Percentiles rank a stretch among this genome's conserved stretches.
Conservation (phyloP, 2,797 vertebrate species). For the Hozukius guyotensis region DNA sequence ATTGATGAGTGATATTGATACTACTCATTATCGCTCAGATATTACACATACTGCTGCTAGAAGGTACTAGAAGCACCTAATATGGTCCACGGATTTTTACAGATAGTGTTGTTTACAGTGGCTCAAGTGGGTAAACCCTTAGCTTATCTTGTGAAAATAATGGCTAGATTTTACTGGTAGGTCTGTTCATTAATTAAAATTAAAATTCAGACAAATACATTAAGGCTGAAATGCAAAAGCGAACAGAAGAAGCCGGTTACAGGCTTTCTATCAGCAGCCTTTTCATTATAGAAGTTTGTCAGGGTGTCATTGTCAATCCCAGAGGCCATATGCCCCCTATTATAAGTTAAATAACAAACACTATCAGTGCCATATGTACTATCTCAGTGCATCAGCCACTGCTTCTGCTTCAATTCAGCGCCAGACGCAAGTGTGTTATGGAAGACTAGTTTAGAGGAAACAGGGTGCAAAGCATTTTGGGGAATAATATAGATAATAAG, state of each 20-base stretch:
- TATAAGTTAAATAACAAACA: slow-evolving; percentile 3
- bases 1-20: background rate
- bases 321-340: background rate
- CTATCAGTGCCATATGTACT: slow-evolving; percentile 14
- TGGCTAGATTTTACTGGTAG: background rate
- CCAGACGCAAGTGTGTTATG: slow-evolving; percentile 63
- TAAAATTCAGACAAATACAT: background rate
- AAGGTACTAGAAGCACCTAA: background rate
- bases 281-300: background rate
- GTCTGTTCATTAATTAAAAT: background rate
- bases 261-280: background rate
- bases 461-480: slow-evolving; percentile 69
- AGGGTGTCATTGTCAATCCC: background rate
- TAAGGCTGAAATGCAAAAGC: background rate
- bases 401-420: slow-evolving; percentile 27
- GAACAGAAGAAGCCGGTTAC: background rate
- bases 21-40: background rate
- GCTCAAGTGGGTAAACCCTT: background rate
- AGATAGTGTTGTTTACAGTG: background rate
- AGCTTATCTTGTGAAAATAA: background rate
- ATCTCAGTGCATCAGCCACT: slow-evolving; percentile 18
- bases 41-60: background rate
- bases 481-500: slow-evolving; percentile 57
- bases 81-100: background rate
- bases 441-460: slow-evolving; percentile 60